Evolutionary conservation across 2,888 invertebrate species (phyloP).

Genomic region (Chromoteleia sp.): DNA sequence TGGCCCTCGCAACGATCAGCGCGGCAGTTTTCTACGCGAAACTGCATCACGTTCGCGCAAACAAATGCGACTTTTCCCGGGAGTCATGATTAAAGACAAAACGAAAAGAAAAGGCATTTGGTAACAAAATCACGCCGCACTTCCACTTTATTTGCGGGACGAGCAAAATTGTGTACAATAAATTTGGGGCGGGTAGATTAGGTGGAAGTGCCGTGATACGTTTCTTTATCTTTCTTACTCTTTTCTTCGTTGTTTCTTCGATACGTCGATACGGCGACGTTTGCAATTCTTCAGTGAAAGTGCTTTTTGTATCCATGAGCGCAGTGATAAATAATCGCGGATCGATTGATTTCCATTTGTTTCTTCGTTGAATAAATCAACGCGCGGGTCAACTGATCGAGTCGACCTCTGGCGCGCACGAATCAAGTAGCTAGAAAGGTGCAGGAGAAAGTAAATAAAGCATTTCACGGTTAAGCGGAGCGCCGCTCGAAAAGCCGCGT

Average conservation of each 20-base stretch:
- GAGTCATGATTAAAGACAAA: slow-evolving; percentile 51
- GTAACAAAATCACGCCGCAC: no score
- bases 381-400: slow-evolving; percentile 65
- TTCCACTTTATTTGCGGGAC: no score
- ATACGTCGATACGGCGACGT: slow-evolving; percentile 1
- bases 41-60: slow-evolving; percentile 77
- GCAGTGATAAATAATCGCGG: slow-evolving; percentile 58
- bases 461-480: slow-evolving; percentile 66
- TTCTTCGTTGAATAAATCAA: slow-evolving; percentile 64
- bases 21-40: slow-evolving; percentile 86
- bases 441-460: slow-evolving; percentile 69
- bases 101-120: not conserved
- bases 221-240: slow-evolving; percentile 3
- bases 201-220: slow-evolving; percentile 13
- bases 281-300: slow-evolving; percentile 49
- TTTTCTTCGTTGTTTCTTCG: slow-evolving; percentile 4
- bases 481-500: slow-evolving; percentile 21
- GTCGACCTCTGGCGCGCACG: slow-evolving; percentile 56
- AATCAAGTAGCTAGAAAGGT: slow-evolving; percentile 59
- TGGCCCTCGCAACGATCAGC: slow-evolving; percentile 86
- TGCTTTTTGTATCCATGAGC: slow-evolving; percentile 12
- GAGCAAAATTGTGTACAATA: no score
- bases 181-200: not conserved
- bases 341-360: slow-evolving; percentile 68
- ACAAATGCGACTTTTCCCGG: slow-evolving; percentile 63